Conservation (phyloP, 2,888 invertebrate genomes). For the Falcaria lacertinaria region DNA sequence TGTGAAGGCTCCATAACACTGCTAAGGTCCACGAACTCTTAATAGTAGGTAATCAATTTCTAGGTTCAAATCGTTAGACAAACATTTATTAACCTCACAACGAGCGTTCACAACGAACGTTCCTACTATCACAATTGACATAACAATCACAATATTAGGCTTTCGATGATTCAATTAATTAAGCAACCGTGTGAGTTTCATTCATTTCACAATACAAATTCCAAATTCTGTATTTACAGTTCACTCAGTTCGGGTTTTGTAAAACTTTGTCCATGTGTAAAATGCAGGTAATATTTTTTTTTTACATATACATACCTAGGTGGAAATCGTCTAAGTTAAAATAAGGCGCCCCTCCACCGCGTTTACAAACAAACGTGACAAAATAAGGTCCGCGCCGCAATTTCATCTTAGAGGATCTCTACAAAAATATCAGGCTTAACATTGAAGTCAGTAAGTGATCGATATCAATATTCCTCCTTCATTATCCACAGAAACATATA, state of each 20-base stretch:
- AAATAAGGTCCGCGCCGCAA: no score
- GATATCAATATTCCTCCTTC: neutral
- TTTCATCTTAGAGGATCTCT: no score
- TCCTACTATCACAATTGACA: conserved; percentile 35
- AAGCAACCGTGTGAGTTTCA: neutral
- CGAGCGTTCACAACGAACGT: conserved; percentile 5
- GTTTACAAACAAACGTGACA: no score
- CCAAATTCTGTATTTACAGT: neutral
- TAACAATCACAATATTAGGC: conserved; percentile 28
- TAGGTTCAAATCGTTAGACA: conserved; percentile 8
- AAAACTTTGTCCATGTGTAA: neutral
- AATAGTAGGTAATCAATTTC: conserved; percentile 4
- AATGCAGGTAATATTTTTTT: no score
- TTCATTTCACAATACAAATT: neutral
- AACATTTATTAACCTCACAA: conserved; percentile 11
- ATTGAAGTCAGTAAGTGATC: neutral
- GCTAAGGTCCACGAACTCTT: neutral
- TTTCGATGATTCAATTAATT: conserved; percentile 17
- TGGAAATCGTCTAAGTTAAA: no score
- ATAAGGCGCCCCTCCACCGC: no score
- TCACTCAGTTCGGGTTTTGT: neutral
- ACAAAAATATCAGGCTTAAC: neutral
- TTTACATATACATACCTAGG: no score
- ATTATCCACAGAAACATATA: neutral
- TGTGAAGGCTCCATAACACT: neutral